Base-by-base conservation (phyloP, 37 sponge, comb jelly and placozoan species). In the Ephydatia muelleri region DNA sequence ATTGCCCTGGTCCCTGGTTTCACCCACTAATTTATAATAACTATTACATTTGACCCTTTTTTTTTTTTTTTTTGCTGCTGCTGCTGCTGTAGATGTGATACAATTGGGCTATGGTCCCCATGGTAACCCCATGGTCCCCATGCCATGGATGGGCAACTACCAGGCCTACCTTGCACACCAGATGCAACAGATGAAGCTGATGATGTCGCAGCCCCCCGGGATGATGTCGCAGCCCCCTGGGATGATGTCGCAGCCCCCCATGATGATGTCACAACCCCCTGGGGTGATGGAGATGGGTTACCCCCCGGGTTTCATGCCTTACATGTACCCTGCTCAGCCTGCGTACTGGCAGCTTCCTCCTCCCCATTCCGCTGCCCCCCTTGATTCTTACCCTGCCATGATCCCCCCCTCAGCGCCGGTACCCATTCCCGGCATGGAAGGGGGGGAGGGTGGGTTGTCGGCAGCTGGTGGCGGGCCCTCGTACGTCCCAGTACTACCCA, bases 391-490 rank as follows among this genome's bases (percentile, higher is more conserved):
- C 27, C 19, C 35, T 22, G 36, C 33, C 31, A 35, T 70, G 71
- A 30, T 80, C 39, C 89, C 85, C 0, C 64, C 80, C 25, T 3
- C 80, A 22, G 23, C 67, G 0, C 84, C 65, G 2, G 68, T 38
- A 27, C 80, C 65, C 16, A 21, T 57, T 57, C 57, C 57, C 1
- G 57, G 57, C 57, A 57, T 57, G 57, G 47, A 11, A 8, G 57
- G 16, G 57, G 57, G 4, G 47, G 57, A 57, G 57, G 57, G 57
- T 19, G 57, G 57, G 12, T 11, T 57, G 57, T 21, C 57, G 16
- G 19, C 57, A 57, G 16, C 9, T 11, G 57, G 57, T 21, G 57
- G 14, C 0, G 19, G 19, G 19, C 16, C 57, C 57, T 57, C 43
- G 6, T 43, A 43, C 6, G 43, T 43, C 43, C 43, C 12, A 19